These are phyloP conservation scores for Murina feae DNA, from an alignment of 2,113 vertebrate genomes.

Conservation along the genomic window DNA sequence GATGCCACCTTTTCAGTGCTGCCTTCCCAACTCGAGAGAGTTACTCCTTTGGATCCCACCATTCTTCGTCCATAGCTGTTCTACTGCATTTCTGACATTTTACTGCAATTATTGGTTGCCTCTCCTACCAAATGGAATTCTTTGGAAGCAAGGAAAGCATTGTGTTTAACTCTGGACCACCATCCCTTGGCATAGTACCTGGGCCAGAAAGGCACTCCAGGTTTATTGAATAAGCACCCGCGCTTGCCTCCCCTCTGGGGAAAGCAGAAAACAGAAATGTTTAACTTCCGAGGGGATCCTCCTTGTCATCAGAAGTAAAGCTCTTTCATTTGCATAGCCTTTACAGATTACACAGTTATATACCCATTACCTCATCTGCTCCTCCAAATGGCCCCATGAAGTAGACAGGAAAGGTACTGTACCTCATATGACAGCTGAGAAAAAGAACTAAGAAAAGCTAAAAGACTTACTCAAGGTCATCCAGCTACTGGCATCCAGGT, in stretches of 20 bases:
- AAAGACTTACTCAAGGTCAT: conserved; percentile 11
- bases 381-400: not conserved
- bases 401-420: not conserved
- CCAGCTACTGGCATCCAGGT: not conserved
- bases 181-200: not conserved
- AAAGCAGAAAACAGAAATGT: not conserved
- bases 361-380: not conserved
- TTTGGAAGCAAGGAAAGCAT: not conserved
- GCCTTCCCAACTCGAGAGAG: not conserved
- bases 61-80: not conserved
- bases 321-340: not conserved
- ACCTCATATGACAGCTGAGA: not conserved
- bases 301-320: not conserved
- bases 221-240: not conserved
- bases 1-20: not conserved
- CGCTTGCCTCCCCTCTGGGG: not conserved
- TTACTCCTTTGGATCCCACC: not conserved
- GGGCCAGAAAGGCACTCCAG: not conserved
- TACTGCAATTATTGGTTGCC: not conserved
- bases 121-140: not conserved
- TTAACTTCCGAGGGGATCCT: not conserved
- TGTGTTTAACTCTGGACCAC: not conserved
- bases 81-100: not conserved
- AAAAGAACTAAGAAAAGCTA: not conserved
- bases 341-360: not conserved